Evolutionary conservation across 2,888 invertebrate genomes (phyloP).

Genomic region (Ferdinandea cuprea): DNA sequence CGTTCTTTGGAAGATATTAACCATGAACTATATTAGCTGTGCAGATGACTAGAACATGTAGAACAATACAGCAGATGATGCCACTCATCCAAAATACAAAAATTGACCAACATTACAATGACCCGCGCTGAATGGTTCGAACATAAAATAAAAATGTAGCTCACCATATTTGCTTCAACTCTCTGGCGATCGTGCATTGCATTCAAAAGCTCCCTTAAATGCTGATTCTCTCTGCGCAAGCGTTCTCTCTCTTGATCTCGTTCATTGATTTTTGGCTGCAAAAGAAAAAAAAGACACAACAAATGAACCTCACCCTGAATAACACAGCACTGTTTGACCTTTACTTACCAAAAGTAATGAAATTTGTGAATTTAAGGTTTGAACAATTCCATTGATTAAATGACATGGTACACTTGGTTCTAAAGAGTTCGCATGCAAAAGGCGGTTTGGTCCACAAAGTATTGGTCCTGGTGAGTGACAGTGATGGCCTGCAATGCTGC

Average conservation of each 20-base stretch:
- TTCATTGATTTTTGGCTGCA: constrained; percentile 88
- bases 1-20: too few relatives aligned
- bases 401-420: constrained; percentile 86
- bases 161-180: constrained; percentile 82
- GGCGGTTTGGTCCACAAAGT: constrained; percentile 82
- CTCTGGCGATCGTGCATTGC: constrained; percentile 84
- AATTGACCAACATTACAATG: too few relatives aligned
- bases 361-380: constrained; percentile 86
- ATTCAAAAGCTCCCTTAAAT: constrained; percentile 88
- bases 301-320: too few relatives aligned
- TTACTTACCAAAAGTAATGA: constrained; percentile 87
- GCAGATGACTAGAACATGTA: too few relatives aligned
- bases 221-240: constrained; percentile 88
- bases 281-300: neutral
- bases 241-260: constrained; percentile 90
- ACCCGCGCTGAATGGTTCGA: too few relatives aligned
- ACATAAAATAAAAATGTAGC: too few relatives aligned
- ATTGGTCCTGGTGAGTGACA: constrained; percentile 69
- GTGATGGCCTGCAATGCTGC: constrained; percentile 25
- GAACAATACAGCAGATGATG: too few relatives aligned
- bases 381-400: constrained; percentile 86
- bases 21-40: too few relatives aligned
- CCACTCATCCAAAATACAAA: too few relatives aligned
- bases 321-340: neutral
- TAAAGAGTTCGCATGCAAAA: constrained; percentile 82